Conservation (phyloP, 2,888 invertebrate genomes). For the Tortrix viridana region DNA sequence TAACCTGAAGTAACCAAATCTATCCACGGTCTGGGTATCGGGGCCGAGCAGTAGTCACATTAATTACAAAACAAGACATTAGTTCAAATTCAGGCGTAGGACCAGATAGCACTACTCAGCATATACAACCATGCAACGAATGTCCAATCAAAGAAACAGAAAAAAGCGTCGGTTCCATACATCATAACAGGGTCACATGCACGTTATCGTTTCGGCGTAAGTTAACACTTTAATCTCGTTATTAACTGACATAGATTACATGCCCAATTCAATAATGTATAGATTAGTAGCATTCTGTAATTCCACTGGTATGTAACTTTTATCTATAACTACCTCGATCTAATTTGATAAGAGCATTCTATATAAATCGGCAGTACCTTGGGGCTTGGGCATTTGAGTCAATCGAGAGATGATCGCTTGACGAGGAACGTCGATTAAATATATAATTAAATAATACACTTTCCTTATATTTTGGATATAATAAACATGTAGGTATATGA, state of each 20-base stretch:
- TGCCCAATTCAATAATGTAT: constrained; percentile 32
- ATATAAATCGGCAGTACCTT: constrained; percentile 28
- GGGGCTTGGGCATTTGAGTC: constrained; percentile 18
- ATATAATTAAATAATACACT: background rate
- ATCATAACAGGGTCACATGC: constrained; percentile 54
- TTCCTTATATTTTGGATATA: background rate
- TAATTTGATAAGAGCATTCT: constrained; percentile 26
- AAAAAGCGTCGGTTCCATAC: constrained; percentile 52
- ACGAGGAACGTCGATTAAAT: background rate
- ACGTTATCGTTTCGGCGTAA: constrained; percentile 41
- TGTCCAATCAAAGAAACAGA: constrained; percentile 63
- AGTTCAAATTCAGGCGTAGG: constrained; percentile 54
- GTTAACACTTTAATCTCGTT: constrained; percentile 39
- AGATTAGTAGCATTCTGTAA: constrained; percentile 36
- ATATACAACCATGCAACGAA: constrained; percentile 71
- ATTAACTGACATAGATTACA: constrained; percentile 26
- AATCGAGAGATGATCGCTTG: constrained; percentile 9
- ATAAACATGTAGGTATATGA: constrained; percentile 11
- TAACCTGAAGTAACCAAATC: no score
- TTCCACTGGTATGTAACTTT: constrained; percentile 14
- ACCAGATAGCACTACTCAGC: constrained; percentile 50
- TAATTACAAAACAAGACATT: constrained; percentile 4
- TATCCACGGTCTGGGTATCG: no score
- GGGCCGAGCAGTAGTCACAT: no score
- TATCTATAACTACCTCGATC: constrained; percentile 32